Conservation (phyloP, 2,797 vertebrate genomes). For the Eospalax fontanierii region DNA sequence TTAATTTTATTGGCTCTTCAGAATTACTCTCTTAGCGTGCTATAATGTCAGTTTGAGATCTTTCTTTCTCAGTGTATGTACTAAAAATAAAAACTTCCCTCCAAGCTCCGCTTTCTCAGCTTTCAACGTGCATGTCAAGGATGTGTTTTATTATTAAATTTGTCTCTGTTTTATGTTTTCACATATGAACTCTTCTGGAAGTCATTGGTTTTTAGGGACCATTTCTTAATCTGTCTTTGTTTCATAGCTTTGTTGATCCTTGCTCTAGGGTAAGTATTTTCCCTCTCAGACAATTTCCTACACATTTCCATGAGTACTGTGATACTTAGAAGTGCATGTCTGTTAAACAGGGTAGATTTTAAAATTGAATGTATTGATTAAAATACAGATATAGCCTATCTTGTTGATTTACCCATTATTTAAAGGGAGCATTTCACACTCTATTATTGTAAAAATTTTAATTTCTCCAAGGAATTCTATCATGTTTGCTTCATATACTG, state of each 20-base stretch:
- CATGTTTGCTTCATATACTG: background rate
- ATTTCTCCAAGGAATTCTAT: background rate
- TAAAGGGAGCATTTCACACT: accelerated
- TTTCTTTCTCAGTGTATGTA: background rate
- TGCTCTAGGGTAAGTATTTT: background rate
- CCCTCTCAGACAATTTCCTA: background rate
- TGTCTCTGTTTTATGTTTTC: background rate
- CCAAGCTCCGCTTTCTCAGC: background rate
- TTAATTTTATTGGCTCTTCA: background rate
- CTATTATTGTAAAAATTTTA: background rate
- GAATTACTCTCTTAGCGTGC: too few species aligned
- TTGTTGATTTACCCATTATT: background rate
- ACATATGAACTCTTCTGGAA: background rate
- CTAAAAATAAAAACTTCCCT: background rate
- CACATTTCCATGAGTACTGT: background rate
- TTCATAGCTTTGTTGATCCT: background rate
- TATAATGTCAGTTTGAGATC: background rate
- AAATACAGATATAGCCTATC: background rate
- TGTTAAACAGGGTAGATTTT: too few species aligned
- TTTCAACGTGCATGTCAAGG: background rate
- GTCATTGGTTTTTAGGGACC: background rate
- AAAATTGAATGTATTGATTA: too few species aligned
- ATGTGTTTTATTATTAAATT: background rate
- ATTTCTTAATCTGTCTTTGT: background rate
- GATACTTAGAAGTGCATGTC: background rate